Percentiles rank a stretch among this genome's conserved stretches.
These are phyloP conservation scores for Dendrocincla fuliginosa DNA, from an alignment of 2,797 vertebrate genomes.

Conservation along the genomic window DNA sequence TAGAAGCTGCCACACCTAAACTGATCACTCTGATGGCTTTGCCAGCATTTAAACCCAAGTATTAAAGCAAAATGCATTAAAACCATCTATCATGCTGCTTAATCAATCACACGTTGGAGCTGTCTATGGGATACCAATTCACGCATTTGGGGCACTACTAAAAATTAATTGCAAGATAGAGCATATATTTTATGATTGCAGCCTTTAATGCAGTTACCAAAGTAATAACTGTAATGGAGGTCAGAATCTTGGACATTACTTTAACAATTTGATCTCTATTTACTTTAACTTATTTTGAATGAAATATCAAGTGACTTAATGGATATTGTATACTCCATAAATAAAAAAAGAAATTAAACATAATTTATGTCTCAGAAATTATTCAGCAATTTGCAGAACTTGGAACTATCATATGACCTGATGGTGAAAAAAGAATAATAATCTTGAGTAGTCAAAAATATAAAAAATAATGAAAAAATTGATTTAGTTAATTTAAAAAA, in stretches of 20 bases:
- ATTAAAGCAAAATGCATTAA: not conserved
- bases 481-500: not conserved
- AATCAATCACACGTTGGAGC: slow-evolving; percentile 10
- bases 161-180: not conserved
- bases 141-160: slow-evolving; percentile 17
- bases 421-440: not conserved
- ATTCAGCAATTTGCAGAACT: not conserved
- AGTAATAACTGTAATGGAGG: slow-evolving; percentile 49
- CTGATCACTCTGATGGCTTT: not conserved
- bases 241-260: not conserved
- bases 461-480: not conserved
- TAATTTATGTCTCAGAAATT: not conserved
- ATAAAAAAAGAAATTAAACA: not conserved
- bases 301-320: not conserved
- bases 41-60: not conserved
- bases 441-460: not conserved
- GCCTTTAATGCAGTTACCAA: slow-evolving; percentile 18
- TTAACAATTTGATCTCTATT: not conserved
- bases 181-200: not conserved
- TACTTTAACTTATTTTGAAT: slow-evolving; percentile 20
- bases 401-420: not conserved
- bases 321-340: not conserved
- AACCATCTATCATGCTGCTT: not conserved
- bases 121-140: slow-evolving; percentile 22
- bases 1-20: not conserved